Base-by-base conservation (phyloP, 2,113 vertebrate species). In the Brachionichthys hirsutus region DNA sequence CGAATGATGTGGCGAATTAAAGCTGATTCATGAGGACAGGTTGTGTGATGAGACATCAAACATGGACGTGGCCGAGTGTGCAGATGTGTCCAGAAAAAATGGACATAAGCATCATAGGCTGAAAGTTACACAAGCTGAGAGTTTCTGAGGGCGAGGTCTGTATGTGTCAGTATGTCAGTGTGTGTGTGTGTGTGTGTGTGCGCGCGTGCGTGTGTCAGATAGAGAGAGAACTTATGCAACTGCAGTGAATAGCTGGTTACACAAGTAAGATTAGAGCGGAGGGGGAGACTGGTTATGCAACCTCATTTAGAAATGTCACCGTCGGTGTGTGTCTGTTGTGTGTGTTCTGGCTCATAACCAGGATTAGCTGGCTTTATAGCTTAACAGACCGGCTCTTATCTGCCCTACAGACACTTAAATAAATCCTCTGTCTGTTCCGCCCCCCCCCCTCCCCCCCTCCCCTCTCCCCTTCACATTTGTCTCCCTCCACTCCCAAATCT, bases 181-280 rank as follows among this genome's bases (percentile, higher is more conserved):
- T 66, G 78, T 64, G 50, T 70, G 64, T 8, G 30, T 30, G 24
- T 30, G 24, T 30, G 4, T 30, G 24, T 30, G 24, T 66, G 78
- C 61, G 50, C 67, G 64, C 6, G 30, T 30, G 24, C 8, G 24
- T 30, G 4, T 30, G 24, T 30, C 5, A 30, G 47, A 50, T 45
- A 22, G 34, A 93, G 83, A 73, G 93, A 70, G 91, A 84, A 69
- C 92, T 93, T 89, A 88, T 86, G 76, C 85, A 89, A 89, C 78
- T 93, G 90, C 6, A 75, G 92, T 94, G 42, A 94, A 94, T 83
- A 93, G 92, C 81, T 92, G 93, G 89, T 96, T 98, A 90, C 82
- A 87, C 89, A 90, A 89, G 87, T 80, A 79, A 85, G 88, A 89
- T 86, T 89, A 88, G 70, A 83, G 74, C 59, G 82, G 73, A 77